Evolutionary conservation across 2,797 vertebrate genomes (phyloP).

Genomic region (Galagoides demidoff): DNA sequence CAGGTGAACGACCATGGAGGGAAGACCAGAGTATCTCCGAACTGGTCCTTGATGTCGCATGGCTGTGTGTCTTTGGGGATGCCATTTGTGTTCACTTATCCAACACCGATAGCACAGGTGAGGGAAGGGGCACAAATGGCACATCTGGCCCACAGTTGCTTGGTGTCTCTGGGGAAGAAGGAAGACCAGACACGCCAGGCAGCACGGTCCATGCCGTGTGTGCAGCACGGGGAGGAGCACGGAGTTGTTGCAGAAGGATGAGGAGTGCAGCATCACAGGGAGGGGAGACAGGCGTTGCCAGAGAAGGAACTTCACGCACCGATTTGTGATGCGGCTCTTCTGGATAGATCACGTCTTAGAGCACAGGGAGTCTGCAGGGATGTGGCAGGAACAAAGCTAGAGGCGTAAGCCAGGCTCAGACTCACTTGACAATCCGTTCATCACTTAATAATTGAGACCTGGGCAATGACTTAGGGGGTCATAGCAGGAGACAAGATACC

Average conservation of each 20-base stretch:
- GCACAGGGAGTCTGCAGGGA: fast-evolving
- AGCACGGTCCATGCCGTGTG: fast-evolving
- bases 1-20: neutral
- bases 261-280: fast-evolving
- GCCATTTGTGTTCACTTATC: neutral
- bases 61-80: neutral
- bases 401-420: neutral
- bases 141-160: neutral
- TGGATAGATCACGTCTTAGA: fast-evolving
- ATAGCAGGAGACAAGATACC: neutral
- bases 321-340: neutral
- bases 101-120: neutral
- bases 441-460: neutral
- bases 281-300: neutral
- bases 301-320: fast-evolving
- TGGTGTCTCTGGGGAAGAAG: neutral
- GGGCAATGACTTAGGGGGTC: neutral
- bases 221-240: fast-evolving
- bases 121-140: neutral
- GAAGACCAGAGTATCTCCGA: neutral
- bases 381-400: neutral
- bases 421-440: neutral
- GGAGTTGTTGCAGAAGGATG: neutral
- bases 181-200: neutral
- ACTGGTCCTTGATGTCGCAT: neutral